Percentiles rank a stretch among this genome's conserved stretches.
Conservation (phyloP, 2,888 invertebrate species). For the Lithophane semibrunnea region DNA sequence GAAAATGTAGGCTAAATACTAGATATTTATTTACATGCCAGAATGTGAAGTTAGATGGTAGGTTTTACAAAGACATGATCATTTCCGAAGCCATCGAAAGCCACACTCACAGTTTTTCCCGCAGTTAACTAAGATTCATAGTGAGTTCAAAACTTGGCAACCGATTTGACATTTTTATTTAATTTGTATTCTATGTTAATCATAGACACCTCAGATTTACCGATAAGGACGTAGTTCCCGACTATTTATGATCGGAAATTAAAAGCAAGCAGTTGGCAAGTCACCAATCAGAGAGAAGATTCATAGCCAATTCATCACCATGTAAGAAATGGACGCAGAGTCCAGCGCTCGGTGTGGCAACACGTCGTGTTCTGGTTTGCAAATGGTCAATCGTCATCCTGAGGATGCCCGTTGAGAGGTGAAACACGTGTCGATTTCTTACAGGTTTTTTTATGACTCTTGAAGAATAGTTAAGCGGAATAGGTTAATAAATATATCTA, state of each 20-base stretch:
- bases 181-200: slow-evolving; percentile 15
- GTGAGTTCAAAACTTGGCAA: slow-evolving; percentile 25
- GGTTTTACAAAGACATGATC: too few species aligned
- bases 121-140: not conserved
- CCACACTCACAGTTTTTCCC: not conserved
- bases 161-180: not conserved
- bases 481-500: too few species aligned
- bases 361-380: too few species aligned
- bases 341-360: too few species aligned
- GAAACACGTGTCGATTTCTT: too few species aligned
- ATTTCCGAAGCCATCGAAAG: not conserved
- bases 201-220: slow-evolving; percentile 19
- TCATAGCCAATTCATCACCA: not conserved
- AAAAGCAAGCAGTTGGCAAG: slow-evolving; percentile 24
- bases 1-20: not conserved
- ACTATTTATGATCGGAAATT: slow-evolving; percentile 14
- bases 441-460: too few species aligned
- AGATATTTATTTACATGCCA: too few species aligned
- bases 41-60: too few species aligned
- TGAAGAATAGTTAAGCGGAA: too few species aligned
- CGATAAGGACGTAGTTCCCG: not conserved
- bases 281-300: slow-evolving; percentile 8
- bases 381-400: too few species aligned
- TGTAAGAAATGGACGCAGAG: too few species aligned
- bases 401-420: too few species aligned